These are phyloP conservation scores for Julus scanicus DNA, from an alignment of 2,888 invertebrate species.

Conservation along the genomic window DNA sequence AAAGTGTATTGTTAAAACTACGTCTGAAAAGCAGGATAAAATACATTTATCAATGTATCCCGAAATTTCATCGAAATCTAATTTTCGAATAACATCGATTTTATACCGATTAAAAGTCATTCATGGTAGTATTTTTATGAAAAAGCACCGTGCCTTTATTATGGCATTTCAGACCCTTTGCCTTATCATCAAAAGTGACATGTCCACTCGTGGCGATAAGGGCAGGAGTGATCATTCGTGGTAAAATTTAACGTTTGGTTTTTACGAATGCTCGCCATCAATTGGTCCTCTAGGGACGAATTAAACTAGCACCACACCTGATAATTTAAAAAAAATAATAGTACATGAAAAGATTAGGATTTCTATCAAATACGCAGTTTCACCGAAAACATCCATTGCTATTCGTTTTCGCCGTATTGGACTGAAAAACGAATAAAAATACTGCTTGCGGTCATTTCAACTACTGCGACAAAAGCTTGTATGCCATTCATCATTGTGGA, in stretches of 20 bases:
- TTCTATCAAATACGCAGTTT: background rate
- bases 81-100: too few species aligned
- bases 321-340: slow-evolving; percentile 2
- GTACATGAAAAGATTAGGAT: background rate
- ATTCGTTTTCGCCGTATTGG: background rate
- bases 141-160: background rate
- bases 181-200: background rate
- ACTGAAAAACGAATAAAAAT: background rate
- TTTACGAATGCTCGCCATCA: slow-evolving; percentile 4
- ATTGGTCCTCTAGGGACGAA: background rate
- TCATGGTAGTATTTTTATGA: background rate
- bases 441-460: background rate
- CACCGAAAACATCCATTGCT: background rate
- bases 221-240: background rate
- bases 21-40: too few species aligned
- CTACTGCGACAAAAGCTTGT: background rate
- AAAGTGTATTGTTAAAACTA: too few species aligned
- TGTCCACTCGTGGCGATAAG: background rate
- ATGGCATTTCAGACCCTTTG: background rate
- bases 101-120: background rate
- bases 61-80: too few species aligned
- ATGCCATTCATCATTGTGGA: background rate
- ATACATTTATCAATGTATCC: too few species aligned
- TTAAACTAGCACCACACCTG: slow-evolving; percentile 24
- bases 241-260: background rate